These are phyloP conservation scores for Pithecia hirsuta DNA, from an alignment of 2,797 vertebrate genomes.

Conservation along the genomic window DNA sequence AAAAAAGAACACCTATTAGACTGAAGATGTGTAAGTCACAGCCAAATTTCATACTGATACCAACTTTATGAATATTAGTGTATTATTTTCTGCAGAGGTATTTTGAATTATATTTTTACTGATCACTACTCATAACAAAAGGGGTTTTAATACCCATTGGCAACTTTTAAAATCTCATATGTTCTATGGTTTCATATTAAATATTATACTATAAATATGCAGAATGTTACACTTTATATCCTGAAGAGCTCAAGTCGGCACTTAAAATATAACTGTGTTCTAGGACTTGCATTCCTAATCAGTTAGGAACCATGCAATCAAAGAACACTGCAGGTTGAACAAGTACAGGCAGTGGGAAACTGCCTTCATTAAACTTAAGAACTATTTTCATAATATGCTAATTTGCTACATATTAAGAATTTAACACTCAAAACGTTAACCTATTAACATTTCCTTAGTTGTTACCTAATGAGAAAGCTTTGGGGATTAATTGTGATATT, in stretches of 20 bases:
- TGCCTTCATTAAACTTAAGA: not conserved
- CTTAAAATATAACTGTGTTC: not conserved
- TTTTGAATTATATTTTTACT: constrained; percentile 34
- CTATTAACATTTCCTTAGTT: constrained; percentile 23
- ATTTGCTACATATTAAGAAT: not conserved
- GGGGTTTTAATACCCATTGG: not conserved
- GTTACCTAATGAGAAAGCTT: constrained; percentile 16
- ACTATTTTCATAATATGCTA: not conserved
- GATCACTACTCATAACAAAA: not conserved
- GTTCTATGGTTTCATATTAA: not conserved
- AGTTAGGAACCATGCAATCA: not conserved
- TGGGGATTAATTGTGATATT: not conserved
- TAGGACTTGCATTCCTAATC: not conserved
- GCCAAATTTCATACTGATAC: not conserved
- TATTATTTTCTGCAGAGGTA: not conserved
- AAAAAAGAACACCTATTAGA: not conserved
- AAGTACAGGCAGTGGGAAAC: not conserved
- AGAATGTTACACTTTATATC: not conserved
- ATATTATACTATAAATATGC: not conserved
- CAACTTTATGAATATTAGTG: constrained; percentile 32
- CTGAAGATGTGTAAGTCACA: not conserved
- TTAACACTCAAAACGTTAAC: constrained; percentile 30
- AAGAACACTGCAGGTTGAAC: not conserved
- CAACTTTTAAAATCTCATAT: constrained; percentile 5
- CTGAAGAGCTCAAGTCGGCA: not conserved